phyloP scores from a whole-genome alignment of 2,888 invertebrate species.

The Sylvicola cinctus region DNA sequence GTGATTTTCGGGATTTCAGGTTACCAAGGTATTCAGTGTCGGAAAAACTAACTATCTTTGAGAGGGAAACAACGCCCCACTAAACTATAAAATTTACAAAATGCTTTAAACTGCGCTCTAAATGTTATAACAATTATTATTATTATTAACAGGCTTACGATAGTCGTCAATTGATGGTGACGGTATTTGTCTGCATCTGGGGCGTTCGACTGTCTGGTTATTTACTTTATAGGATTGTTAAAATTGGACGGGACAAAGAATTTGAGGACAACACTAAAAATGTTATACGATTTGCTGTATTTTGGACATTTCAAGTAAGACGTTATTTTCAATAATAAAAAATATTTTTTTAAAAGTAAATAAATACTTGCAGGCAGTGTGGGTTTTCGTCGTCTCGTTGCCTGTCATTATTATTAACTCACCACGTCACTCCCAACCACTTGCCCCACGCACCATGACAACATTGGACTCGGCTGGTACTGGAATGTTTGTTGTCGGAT shows the following conservation, averaged over 20 bases:
- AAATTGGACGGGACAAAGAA: conserved; percentile 75
- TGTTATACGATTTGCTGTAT: conserved; percentile 71
- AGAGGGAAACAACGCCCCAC: too few relatives aligned
- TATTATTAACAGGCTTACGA: conserved; percentile 44
- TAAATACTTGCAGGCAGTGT: conserved; percentile 43
- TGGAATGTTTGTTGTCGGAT: conserved; percentile 62
- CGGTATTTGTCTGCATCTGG: conserved; percentile 73
- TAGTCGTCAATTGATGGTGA: conserved; percentile 78
- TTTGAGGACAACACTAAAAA: conserved; percentile 79
- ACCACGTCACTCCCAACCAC: conserved; percentile 49
- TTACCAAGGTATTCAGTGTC: too few relatives aligned
- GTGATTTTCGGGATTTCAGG: too few relatives aligned
- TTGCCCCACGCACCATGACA: conserved; percentile 66
- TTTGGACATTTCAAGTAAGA: conserved; percentile 74
- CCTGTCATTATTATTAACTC: conserved; percentile 84
- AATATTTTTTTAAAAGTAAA: not conserved
- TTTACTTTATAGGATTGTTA: conserved; percentile 72
- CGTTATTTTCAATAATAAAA: not conserved
- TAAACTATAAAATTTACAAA: too few relatives aligned
- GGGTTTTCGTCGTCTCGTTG: conserved; percentile 80
- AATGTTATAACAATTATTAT: not conserved
- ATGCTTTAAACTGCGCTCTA: not conserved
- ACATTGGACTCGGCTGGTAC: conserved; percentile 72
- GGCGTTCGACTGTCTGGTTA: conserved; percentile 71
- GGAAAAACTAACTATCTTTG: too few relatives aligned